Percentiles rank a stretch among this genome's conserved stretches.
Evolutionary conservation across 2,113 vertebrate species (phyloP).

Genomic region (Lampris megalopsis): DNA sequence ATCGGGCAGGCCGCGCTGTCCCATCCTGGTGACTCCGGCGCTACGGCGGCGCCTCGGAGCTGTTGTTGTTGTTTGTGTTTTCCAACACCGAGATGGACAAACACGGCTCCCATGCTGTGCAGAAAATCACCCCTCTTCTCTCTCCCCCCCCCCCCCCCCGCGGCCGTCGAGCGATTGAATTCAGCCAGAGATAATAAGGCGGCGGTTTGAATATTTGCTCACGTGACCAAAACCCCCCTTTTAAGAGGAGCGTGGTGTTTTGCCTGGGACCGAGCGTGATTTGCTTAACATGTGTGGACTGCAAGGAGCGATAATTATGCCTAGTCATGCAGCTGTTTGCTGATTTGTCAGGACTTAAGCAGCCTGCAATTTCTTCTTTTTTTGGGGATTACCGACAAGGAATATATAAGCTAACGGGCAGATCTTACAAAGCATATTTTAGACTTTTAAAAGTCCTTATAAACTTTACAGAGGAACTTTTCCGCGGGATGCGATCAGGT

Average conservation of each 20-base stretch:
- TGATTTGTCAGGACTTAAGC: neutral
- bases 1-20: no score
- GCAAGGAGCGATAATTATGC: neutral
- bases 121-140: no score
- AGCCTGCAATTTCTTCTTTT: neutral
- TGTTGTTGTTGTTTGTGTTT: no score
- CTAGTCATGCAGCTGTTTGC: neutral
- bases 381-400: neutral
- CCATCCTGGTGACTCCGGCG: no score
- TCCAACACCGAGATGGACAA: no score
- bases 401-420: neutral
- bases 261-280: neutral
- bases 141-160: neutral
- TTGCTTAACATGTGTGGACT: neutral
- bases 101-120: no score
- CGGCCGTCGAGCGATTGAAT: neutral
- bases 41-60: no score
- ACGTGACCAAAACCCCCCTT: no score
- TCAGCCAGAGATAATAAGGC: neutral
- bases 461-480: neutral
- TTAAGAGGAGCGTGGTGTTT: neutral
- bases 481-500: neutral
- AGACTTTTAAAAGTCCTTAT: neutral
- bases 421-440: neutral
- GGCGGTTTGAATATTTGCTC: constrained; percentile 4